Base-by-base conservation (phyloP, 2,113 vertebrate species). In the Coryphaenoides rupestris region DNA sequence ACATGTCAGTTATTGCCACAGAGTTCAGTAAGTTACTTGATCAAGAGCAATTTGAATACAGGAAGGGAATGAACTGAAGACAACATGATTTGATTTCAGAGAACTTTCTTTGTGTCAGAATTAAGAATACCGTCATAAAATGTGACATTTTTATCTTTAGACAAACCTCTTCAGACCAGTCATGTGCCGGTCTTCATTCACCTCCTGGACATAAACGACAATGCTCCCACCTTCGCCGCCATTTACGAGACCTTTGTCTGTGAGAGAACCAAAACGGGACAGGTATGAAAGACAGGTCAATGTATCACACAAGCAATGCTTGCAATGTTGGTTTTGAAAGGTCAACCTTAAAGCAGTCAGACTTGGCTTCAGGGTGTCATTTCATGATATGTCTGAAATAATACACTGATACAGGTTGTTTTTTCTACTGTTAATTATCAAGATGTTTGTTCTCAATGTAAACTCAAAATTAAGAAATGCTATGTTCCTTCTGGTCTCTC, bases 131-230 rank as follows among this genome's bases (percentile, higher is more conserved):
- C 2, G 5, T 33, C 10, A 40, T 40, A 9, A 40, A 40, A 40
- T 12, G 33, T 40, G 6, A 40, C 33, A 40, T 40, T 40, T 40
- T 40, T 40, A 10, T 12, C 3, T 22, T 15, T 89, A 96, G 96
- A 93, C 84, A 94, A 95, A 65, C 93, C 92, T 55, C 93, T 89
- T 70, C 93, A 95, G 88, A 95, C 85, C 78, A 96, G 93, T 73
- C 90, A 90, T 13, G 91, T 95, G 26, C 90, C 90, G 1, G 91
- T 98, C 17, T 94, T 92, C 78, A 93, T 98, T 85, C 93, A 90
- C 66, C 79, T 98, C 74, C 86, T 98, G 72, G 96, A 96, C 74
- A 89, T 98, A 82, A 98, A 98, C 65, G 96, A 98, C 90, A 98
- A 98, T 0, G 92, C 95, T 33, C 96, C 96, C 2, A 90, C 90